phyloP scores from a whole-genome alignment of 2,113 vertebrate genomes.

The Nerophis ophidion region DNA sequence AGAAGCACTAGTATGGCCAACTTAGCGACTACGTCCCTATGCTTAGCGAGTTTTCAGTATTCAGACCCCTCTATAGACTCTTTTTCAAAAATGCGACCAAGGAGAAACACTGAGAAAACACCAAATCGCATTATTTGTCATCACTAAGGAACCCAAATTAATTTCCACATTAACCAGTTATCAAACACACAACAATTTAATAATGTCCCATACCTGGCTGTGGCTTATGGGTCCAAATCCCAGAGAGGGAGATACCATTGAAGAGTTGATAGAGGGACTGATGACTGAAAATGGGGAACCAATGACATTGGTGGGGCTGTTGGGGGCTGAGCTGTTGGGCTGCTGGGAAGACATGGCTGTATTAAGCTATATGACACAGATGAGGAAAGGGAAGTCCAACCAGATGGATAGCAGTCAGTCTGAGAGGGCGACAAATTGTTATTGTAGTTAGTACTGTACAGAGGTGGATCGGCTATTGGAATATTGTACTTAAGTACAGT shows the following conservation, averaged over 20 bases:
- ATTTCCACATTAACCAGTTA: too few relatives aligned
- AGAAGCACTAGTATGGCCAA: too few relatives aligned
- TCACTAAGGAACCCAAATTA: too few relatives aligned
- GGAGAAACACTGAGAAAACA: too few relatives aligned
- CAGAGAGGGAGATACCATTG: conserved; percentile 77
- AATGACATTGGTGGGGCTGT: conserved; percentile 74
- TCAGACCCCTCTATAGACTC: too few relatives aligned
- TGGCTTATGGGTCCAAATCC: conserved; percentile 84
- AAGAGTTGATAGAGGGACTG: conserved; percentile 82
- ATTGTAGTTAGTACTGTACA: background rate
- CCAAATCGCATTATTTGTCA: too few relatives aligned
- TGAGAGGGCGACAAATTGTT: conserved; percentile 22
- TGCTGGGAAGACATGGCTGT: conserved; percentile 72
- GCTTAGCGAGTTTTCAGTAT: too few relatives aligned
- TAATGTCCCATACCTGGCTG: conserved; percentile 70
- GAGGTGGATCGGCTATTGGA: too few relatives aligned
- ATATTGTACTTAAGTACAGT: too few relatives aligned
- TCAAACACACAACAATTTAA: background rate
- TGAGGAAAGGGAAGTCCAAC: conserved; percentile 30
- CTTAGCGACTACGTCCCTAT: too few relatives aligned
- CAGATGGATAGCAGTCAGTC: conserved; percentile 43
- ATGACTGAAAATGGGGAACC: conserved; percentile 84
- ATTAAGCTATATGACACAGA: conserved; percentile 45
- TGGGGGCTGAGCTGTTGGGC: conserved; percentile 75
- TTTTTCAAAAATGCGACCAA: too few relatives aligned